Percentiles rank a stretch among this genome's conserved stretches.
Evolutionary conservation across 37 sponge, comb jelly and placozoan genomes (phyloP).

Genomic region (Haliclona indistincta): DNA sequence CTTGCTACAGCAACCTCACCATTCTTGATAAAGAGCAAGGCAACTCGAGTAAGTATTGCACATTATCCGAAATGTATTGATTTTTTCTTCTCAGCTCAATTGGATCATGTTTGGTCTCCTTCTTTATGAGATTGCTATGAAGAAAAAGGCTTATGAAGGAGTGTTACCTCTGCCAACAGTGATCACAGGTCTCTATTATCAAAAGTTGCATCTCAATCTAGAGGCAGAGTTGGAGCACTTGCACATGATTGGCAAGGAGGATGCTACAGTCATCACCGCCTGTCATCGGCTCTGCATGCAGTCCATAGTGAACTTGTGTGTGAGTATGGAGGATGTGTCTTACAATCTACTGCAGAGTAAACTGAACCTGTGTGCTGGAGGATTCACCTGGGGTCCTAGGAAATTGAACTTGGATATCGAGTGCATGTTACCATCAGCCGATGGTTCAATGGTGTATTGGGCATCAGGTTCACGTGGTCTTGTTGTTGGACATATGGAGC

Average conservation of each 20-base stretch:
- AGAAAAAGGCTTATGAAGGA: slow-evolving; percentile 59
- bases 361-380: slow-evolving; percentile 79
- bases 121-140: slow-evolving; percentile 76
- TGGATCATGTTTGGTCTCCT: slow-evolving; percentile 67
- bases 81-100: slow-evolving; percentile 32
- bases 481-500: slow-evolving; percentile 70
- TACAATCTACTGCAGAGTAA: slow-evolving; percentile 19
- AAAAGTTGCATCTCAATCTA: slow-evolving; percentile 54
- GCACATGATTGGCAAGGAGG: neutral
- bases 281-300: slow-evolving; percentile 81
- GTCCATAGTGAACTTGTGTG: slow-evolving; percentile 53
- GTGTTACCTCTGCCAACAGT: slow-evolving; percentile 50
- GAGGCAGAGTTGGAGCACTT: slow-evolving; percentile 53
- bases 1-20: neutral
- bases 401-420: slow-evolving; percentile 62
- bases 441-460: slow-evolving; percentile 69
- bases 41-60: neutral
- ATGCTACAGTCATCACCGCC: slow-evolving; percentile 21
- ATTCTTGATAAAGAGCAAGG: too few species aligned
- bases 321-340: neutral
- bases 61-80: too few species aligned
- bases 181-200: slow-evolving; percentile 41
- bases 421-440: slow-evolving; percentile 48
- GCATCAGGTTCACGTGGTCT: slow-evolving; percentile 81
- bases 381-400: slow-evolving; percentile 66